A percentile compares a stretch with the other conserved stretches of the same genome.
These are phyloP conservation scores for Lycophotia porphyrea DNA, from an alignment of 2,888 invertebrate species.

Conservation along the genomic window DNA sequence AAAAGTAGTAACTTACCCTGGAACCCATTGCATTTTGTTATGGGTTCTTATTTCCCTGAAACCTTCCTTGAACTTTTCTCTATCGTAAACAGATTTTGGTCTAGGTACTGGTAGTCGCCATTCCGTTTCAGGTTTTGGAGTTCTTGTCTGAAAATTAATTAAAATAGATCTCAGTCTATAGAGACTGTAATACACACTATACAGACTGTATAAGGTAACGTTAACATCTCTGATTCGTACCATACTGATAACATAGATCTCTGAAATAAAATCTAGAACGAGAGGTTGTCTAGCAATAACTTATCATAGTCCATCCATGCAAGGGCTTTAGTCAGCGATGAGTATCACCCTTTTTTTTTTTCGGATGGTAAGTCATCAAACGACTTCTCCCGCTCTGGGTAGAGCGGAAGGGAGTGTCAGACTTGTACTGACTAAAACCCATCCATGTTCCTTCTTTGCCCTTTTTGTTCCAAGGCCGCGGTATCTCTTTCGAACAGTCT, in stretches of 20 bases:
- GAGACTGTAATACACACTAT: too few relatives aligned
- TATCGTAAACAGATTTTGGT: constrained; percentile 81
- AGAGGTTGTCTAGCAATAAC: neutral
- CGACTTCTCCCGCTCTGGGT: too few relatives aligned
- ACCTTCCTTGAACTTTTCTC: constrained; percentile 82
- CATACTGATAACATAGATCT: neutral
- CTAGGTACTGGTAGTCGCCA: constrained; percentile 76
- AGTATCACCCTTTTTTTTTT: neutral
- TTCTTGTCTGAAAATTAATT: constrained; percentile 73
- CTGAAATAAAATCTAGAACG: neutral
- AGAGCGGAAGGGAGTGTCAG: too few relatives aligned
- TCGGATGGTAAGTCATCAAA: too few relatives aligned
- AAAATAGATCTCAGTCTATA: neutral
- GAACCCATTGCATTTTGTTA: constrained; percentile 80
- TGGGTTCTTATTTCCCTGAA: constrained; percentile 83
- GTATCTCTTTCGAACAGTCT: too few relatives aligned
- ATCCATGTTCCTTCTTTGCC: too few relatives aligned
- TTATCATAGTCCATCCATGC: neutral
- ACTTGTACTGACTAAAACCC: too few relatives aligned
- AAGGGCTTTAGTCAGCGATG: neutral
- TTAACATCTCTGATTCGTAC: neutral
- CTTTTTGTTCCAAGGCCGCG: too few relatives aligned
- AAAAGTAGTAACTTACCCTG: constrained; percentile 75
- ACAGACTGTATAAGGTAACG: neutral
- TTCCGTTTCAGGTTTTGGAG: constrained; percentile 76